phyloP scores from a whole-genome alignment of 2,113 vertebrate genomes.

The Zonotrichia leucophrys region DNA sequence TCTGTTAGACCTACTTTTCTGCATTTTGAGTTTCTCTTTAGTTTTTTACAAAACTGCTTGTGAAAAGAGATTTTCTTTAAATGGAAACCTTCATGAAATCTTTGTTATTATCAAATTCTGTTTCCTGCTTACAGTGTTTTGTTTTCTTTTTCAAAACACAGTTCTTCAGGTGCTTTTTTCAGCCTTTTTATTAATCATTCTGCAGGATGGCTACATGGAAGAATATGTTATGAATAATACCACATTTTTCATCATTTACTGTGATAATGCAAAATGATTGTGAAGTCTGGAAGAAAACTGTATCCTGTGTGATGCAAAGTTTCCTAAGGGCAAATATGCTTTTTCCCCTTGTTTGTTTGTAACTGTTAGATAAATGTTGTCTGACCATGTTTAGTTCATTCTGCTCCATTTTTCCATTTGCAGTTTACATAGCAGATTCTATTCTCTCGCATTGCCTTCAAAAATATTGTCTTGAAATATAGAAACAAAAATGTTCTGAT shows the following conservation, averaged over 20 bases:
- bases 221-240: background rate
- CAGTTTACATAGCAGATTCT: background rate
- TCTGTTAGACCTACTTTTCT: background rate
- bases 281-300: background rate
- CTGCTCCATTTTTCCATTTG: conserved; percentile 20
- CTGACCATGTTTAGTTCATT: background rate
- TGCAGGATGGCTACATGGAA: background rate
- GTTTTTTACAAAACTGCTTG: background rate
- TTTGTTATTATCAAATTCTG: background rate
- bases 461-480: background rate
- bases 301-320: background rate
- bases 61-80: background rate
- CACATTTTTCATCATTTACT: background rate
- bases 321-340: background rate
- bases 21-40: background rate
- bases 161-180: background rate
- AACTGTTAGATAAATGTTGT: conserved; percentile 14
- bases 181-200: background rate
- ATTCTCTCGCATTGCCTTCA: background rate
- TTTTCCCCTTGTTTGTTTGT: background rate
- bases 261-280: background rate
- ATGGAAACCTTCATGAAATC: background rate
- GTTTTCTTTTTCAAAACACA: background rate
- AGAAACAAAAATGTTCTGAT: background rate
- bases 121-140: background rate